A percentile compares a stretch with the other conserved stretches of the same genome.
Evolutionary conservation across 2,888 invertebrate genomes (phyloP).

Genomic region (Eulithis prunata): DNA sequence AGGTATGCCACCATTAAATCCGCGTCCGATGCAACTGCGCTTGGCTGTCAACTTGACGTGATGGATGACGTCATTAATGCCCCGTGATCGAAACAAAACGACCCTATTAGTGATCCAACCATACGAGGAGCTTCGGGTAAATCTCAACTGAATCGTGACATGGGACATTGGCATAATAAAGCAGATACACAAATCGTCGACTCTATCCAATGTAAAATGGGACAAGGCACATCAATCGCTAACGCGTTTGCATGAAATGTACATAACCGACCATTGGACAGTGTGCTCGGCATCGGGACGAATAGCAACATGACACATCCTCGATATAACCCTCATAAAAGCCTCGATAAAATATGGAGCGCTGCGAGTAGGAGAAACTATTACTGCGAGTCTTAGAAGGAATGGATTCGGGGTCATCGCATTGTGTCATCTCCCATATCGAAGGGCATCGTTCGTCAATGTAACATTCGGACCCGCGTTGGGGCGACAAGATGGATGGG

Average conservation of each 20-base stretch:
- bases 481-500: conserved; percentile 64
- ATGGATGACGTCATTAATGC: conserved; percentile 76
- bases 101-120: conserved; percentile 55
- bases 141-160: conserved; percentile 33
- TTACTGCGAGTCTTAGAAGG: conserved; percentile 63
- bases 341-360: conserved; percentile 74
- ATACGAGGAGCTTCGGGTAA: conserved; percentile 41
- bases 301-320: conserved; percentile 68
- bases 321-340: conserved; percentile 75
- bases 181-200: conserved; percentile 62
- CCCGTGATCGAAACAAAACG: conserved; percentile 65
- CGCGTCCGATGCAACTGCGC: conserved; percentile 66
- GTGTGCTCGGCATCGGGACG: conserved; percentile 47
- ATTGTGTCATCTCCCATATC: conserved; percentile 78
- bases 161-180: conserved; percentile 43
- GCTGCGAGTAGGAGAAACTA: conserved; percentile 65
- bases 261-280: conserved; percentile 52
- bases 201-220: conserved; percentile 59
- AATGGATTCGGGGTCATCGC: conserved; percentile 77
- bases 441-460: conserved; percentile 69
- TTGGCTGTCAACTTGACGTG: conserved; percentile 66
- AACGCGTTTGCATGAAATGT: conserved; percentile 71
- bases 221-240: conserved; percentile 71
- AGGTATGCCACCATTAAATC: conserved; percentile 47
- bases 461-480: conserved; percentile 53